Evolutionary conservation across 2,797 vertebrate species (phyloP).

Genomic region (Hemibagrus guttatus): DNA sequence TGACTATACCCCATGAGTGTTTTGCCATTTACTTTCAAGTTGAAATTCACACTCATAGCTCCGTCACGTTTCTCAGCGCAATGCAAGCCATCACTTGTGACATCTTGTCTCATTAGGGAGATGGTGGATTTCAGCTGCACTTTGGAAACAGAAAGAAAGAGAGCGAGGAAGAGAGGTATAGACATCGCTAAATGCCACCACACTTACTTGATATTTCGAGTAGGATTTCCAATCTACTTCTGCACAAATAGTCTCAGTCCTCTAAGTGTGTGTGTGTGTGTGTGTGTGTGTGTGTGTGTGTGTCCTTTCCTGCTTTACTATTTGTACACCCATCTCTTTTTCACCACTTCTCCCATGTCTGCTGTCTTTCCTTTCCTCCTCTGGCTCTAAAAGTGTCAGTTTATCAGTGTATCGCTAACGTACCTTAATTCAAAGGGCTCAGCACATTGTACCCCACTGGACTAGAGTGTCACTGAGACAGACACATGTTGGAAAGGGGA

Average conservation of each 20-base stretch:
- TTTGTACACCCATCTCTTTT: constrained; percentile 33
- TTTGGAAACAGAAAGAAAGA: constrained; percentile 45
- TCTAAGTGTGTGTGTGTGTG: constrained; percentile 47
- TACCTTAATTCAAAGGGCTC: constrained; percentile 78
- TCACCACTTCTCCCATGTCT: constrained; percentile 25
- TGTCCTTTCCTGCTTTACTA: constrained; percentile 13
- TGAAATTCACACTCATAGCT: constrained; percentile 56
- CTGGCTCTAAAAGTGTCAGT: constrained; percentile 64
- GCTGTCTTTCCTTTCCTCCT: constrained; percentile 33
- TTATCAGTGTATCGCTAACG: constrained; percentile 76
- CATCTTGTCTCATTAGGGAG: constrained; percentile 65
- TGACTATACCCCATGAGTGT: constrained; percentile 54
- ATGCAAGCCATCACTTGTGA: constrained; percentile 60
- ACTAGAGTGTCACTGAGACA: constrained; percentile 72
- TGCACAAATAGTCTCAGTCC: constrained; percentile 42
- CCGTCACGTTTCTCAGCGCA: constrained; percentile 48
- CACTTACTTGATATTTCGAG: constrained; percentile 64
- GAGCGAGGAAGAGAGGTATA: constrained; percentile 53
- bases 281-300: constrained; percentile 42
- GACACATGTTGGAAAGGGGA: constrained; percentile 76
- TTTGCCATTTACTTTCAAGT: constrained; percentile 61
- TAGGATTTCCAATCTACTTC: constrained; percentile 54
- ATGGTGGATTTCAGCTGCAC: constrained; percentile 58
- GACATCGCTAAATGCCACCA: constrained; percentile 63
- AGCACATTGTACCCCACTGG: constrained; percentile 67